Conservation (phyloP, 2,113 vertebrate genomes). For the Otolemur garnettii region DNA sequence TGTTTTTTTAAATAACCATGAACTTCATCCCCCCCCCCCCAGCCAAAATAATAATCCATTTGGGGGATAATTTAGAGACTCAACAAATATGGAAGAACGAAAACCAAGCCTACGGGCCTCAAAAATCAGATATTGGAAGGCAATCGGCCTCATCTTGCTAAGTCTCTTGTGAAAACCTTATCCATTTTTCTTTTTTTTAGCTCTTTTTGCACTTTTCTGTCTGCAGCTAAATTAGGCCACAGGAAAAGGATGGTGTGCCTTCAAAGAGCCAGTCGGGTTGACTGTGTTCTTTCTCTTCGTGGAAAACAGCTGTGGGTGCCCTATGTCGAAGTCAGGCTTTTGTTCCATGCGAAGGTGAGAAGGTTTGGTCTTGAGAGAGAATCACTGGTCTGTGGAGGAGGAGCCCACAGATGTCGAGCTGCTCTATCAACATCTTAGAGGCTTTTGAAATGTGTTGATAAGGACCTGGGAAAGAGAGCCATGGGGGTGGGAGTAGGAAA, state of each 20-base stretch:
- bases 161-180: constrained; percentile 64
- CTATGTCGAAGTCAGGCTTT: constrained; percentile 52
- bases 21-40: not conserved
- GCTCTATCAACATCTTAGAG: constrained; percentile 1
- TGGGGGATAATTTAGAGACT: constrained; percentile 16
- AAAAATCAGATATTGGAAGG: not conserved
- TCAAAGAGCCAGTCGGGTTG: constrained; percentile 83
- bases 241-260: constrained; percentile 85
- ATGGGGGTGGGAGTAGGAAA: constrained; percentile 62
- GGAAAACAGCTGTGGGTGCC: constrained; percentile 86
- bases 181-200: constrained; percentile 77
- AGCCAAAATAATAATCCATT: constrained; percentile 41
- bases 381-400: constrained; percentile 68
- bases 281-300: constrained; percentile 81
- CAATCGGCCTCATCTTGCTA: constrained; percentile 9
- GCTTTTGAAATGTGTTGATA: not conserved
- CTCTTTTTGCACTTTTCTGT: constrained; percentile 77
- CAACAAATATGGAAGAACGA: constrained; percentile 13
- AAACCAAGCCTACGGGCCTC: not conserved
- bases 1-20: not conserved
- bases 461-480: constrained; percentile 49
- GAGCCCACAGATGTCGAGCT: constrained; percentile 55
- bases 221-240: constrained; percentile 85
- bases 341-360: constrained; percentile 78
- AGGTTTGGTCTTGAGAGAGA: constrained; percentile 23